Evolutionary conservation across 2,888 invertebrate genomes (phyloP).

Genomic region (Rhyacophila evoluta): DNA sequence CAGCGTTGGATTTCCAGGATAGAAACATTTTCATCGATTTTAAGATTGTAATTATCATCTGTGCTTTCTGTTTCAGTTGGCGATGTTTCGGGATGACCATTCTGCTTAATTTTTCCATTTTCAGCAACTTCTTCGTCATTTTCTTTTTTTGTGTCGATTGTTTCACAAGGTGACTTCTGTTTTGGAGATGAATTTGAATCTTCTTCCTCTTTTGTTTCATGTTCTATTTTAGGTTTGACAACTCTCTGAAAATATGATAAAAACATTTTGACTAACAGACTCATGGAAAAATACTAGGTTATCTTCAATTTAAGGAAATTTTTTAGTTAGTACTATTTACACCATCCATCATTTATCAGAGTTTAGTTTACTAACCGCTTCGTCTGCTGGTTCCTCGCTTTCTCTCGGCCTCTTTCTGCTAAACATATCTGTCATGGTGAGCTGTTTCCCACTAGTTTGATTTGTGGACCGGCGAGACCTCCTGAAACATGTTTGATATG

Average conservation of each 20-base stretch:
- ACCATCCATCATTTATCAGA: too few relatives aligned
- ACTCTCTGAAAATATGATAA: constrained; percentile 44
- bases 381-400: constrained; percentile 27
- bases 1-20: constrained; percentile 62
- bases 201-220: constrained; percentile 9
- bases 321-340: too few relatives aligned
- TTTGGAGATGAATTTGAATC: too few relatives aligned
- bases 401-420: constrained; percentile 49
- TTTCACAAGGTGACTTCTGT: too few relatives aligned
- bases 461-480: constrained; percentile 17
- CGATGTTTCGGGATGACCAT: background rate
- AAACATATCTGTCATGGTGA: constrained; percentile 45
- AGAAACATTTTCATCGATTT: background rate
- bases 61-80: constrained; percentile 28
- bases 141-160: background rate
- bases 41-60: constrained; percentile 3
- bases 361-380: constrained; percentile 30
- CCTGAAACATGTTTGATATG: constrained; percentile 34
- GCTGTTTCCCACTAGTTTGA: constrained; percentile 37
- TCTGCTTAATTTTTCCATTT: background rate
- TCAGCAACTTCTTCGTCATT: background rate
- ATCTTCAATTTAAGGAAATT: too few relatives aligned
- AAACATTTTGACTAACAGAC: too few relatives aligned
- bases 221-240: constrained; percentile 40
- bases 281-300: too few relatives aligned